Evolutionary conservation across 2,113 vertebrate species (phyloP).

Genomic region (Brachionichthys hirsutus): DNA sequence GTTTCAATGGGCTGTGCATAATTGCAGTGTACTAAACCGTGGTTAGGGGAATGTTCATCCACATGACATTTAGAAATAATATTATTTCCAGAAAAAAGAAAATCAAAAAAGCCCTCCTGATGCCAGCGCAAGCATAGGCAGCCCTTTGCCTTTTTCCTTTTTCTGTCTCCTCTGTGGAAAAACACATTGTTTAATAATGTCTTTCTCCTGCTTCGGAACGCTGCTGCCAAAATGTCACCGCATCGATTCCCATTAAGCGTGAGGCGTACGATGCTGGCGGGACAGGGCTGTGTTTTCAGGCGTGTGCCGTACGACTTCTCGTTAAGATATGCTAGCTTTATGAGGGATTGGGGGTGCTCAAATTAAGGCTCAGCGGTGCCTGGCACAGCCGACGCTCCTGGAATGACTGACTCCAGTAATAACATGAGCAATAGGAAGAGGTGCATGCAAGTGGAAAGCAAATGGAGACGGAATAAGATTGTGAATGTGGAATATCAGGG

Average conservation of each 20-base stretch:
- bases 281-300: slow-evolving; percentile 46
- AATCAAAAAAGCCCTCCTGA: slow-evolving; percentile 22
- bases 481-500: slow-evolving; percentile 34
- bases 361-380: slow-evolving; percentile 28
- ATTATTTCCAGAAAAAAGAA: slow-evolving; percentile 13
- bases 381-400: slow-evolving; percentile 30
- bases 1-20: slow-evolving; percentile 60
- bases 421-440: slow-evolving; percentile 5
- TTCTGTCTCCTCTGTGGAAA: slow-evolving; percentile 54
- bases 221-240: slow-evolving; percentile 60
- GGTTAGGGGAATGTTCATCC: slow-evolving; percentile 38
- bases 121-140: slow-evolving; percentile 34
- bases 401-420: slow-evolving; percentile 15
- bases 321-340: slow-evolving; percentile 49
- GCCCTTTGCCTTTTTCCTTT: slow-evolving; percentile 17
- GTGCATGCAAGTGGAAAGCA: not conserved
- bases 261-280: slow-evolving; percentile 19
- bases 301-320: slow-evolving; percentile 32
- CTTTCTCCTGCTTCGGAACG: slow-evolving; percentile 15
- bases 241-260: slow-evolving; percentile 52
- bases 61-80: slow-evolving; percentile 55
- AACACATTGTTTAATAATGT: slow-evolving; percentile 53
- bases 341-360: slow-evolving; percentile 36
- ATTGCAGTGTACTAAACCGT: slow-evolving; percentile 55
- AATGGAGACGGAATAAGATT: slow-evolving; percentile 33